Conservation (phyloP, 2,888 invertebrate species). For the Erynnis tages region DNA sequence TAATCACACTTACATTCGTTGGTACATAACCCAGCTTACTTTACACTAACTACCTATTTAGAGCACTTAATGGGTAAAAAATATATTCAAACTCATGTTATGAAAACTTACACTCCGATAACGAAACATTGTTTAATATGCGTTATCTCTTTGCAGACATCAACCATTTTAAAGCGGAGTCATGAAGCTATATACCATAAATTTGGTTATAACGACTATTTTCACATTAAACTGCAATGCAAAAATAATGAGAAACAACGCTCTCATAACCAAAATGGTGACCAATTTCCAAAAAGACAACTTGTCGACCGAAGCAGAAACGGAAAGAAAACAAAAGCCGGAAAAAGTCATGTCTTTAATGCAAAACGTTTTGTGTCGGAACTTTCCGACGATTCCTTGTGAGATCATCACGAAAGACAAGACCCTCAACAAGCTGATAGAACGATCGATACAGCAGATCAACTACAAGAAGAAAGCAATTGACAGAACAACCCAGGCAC, state of each 20-base stretch:
- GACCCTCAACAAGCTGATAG: constrained; percentile 53
- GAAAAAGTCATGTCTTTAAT: constrained; percentile 49
- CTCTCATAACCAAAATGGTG: constrained; percentile 66
- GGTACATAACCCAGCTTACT: no score
- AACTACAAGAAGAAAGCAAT: constrained; percentile 52
- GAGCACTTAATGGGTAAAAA: no score
- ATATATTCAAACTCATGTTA: no score
- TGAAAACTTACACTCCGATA: no score
- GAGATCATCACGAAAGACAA: constrained; percentile 56
- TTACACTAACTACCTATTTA: no score
- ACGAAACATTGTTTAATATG: background rate
- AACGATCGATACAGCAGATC: constrained; percentile 62
- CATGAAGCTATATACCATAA: constrained; percentile 2
- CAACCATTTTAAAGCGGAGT: background rate
- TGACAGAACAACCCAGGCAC: constrained; percentile 46
- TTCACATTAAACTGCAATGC: constrained; percentile 28
- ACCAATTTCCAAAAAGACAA: constrained; percentile 61
- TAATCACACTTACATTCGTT: no score
- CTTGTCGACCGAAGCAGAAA: constrained; percentile 30
- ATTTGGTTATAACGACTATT: background rate
- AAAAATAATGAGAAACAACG: constrained; percentile 65
- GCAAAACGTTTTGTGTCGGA: constrained; percentile 65
- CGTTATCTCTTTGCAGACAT: constrained; percentile 7
- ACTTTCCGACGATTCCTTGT: constrained; percentile 68
- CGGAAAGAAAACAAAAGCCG: constrained; percentile 27